phyloP scores from a whole-genome alignment of 2,797 vertebrate genomes.

The Gymnocypris eckloni region DNA sequence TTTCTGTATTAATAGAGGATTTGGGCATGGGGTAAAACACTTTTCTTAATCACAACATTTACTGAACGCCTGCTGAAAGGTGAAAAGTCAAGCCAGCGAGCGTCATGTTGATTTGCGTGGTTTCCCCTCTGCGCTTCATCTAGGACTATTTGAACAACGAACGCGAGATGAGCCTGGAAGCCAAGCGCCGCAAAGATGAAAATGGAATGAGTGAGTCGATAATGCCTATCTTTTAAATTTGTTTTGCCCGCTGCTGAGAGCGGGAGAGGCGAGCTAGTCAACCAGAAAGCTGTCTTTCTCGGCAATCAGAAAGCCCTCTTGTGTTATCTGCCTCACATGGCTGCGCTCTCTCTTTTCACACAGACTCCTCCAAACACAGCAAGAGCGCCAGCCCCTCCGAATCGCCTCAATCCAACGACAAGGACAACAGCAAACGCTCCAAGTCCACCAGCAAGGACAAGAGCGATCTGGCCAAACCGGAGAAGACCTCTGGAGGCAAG shows the following conservation, averaged over 20 bases:
- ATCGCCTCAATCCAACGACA: slow-evolving; percentile 88
- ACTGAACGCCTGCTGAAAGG: slow-evolving; percentile 53
- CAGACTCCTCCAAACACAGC: slow-evolving; percentile 92
- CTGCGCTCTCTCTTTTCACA: slow-evolving; percentile 51
- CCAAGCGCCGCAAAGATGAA: slow-evolving; percentile 89
- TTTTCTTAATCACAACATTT: neutral
- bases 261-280: slow-evolving; percentile 32
- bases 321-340: slow-evolving; percentile 48
- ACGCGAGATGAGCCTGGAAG: slow-evolving; percentile 84
- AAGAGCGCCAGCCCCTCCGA: slow-evolving; percentile 94
- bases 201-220: slow-evolving; percentile 86
- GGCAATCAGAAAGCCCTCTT: slow-evolving; percentile 29
- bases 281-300: slow-evolving; percentile 45
- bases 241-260: slow-evolving; percentile 60
- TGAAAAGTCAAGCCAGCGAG: slow-evolving; percentile 57
- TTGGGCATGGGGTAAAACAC: neutral
- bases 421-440: slow-evolving; percentile 84
- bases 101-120: slow-evolving; percentile 45
- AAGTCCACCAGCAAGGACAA: slow-evolving; percentile 90
- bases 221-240: slow-evolving; percentile 72
- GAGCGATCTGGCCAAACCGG: slow-evolving; percentile 83
- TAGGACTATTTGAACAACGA: slow-evolving; percentile 90
- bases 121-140: slow-evolving; percentile 42
- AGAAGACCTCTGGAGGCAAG: slow-evolving; percentile 87
- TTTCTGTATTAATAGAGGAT: neutral